A percentile compares a stretch with the other conserved stretches of the same genome.
Evolutionary conservation across 2,113 vertebrate species (phyloP).

Genomic region (Pomatostomus ruficeps): DNA sequence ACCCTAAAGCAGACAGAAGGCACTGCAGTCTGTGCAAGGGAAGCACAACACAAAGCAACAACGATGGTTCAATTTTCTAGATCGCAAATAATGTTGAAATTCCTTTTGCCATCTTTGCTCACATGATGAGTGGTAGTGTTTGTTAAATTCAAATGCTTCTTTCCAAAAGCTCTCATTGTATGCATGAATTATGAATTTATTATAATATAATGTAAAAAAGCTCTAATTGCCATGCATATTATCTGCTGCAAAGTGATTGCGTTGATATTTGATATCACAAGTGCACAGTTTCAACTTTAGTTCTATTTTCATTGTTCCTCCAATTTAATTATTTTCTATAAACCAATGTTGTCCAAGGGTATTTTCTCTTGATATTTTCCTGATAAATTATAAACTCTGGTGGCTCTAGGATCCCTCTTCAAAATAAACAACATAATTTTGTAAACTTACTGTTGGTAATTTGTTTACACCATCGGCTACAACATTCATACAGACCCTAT

Average conservation of each 20-base stretch:
- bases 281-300: not conserved
- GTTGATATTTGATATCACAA: not conserved
- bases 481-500: not conserved
- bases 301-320: not conserved
- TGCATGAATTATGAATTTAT: constrained; percentile 55
- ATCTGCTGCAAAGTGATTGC: constrained; percentile 31
- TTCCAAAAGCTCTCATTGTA: constrained; percentile 39
- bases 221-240: constrained; percentile 16
- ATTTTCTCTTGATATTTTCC: not conserved
- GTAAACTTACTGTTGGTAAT: not conserved
- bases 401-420: not conserved
- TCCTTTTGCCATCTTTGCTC: constrained; percentile 51
- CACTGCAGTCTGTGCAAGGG: constrained; percentile 66
- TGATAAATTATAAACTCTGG: not conserved
- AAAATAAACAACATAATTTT: not conserved
- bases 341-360: not conserved
- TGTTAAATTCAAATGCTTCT: constrained; percentile 20
- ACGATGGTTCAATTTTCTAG: constrained; percentile 54
- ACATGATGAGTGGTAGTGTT: constrained; percentile 5
- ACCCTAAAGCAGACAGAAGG: constrained; percentile 78
- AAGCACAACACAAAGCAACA: constrained; percentile 71
- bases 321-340: constrained; percentile 4
- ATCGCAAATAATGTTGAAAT: constrained; percentile 39
- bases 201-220: constrained; percentile 53
- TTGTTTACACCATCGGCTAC: not conserved